A percentile compares a stretch with the other conserved stretches of the same genome.
Evolutionary conservation across 2,797 vertebrate genomes (phyloP).

Genomic region (Centroberyx gerrardi): DNA sequence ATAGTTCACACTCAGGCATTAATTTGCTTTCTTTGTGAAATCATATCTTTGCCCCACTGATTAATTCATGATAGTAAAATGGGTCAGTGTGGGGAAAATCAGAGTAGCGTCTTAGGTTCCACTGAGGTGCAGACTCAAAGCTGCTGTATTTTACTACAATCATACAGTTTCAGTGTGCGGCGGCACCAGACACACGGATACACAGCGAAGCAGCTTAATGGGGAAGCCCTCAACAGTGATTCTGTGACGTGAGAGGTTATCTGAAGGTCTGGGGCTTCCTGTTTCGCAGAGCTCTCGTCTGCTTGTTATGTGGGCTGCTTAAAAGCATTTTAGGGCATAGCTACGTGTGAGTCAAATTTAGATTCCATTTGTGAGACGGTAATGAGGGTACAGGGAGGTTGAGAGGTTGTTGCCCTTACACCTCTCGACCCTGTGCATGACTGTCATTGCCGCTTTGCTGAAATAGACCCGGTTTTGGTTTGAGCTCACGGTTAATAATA

Average conservation of each 20-base stretch:
- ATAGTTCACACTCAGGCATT: too few species aligned
- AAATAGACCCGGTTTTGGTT: conserved; percentile 75
- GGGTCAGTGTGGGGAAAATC: neutral
- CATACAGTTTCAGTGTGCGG: conserved; percentile 20
- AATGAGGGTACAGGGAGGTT: conserved; percentile 45
- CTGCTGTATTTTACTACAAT: neutral
- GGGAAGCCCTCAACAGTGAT: conserved; percentile 47
- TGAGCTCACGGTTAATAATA: conserved; percentile 73
- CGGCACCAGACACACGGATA: conserved; percentile 8
- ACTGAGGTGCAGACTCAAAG: too few species aligned
- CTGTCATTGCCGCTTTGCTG: conserved; percentile 54
- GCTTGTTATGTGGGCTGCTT: conserved; percentile 28
- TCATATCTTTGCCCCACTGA: too few species aligned
- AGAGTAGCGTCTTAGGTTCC: too few species aligned
- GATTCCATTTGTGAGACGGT: conserved; percentile 62
- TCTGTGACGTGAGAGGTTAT: conserved; percentile 70
- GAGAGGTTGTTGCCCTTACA: conserved; percentile 60
- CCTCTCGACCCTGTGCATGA: conserved; percentile 4
- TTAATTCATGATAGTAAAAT: neutral
- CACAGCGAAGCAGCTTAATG: neutral
- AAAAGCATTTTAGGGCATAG: conserved; percentile 39
- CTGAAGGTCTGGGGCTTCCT: conserved; percentile 70
- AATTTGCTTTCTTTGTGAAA: too few species aligned
- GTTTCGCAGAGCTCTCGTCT: conserved; percentile 52
- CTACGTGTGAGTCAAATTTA: conserved; percentile 67